phyloP scores from a whole-genome alignment of 64 coral and sea anemone species.

The Actinia tenebrosa region DNA sequence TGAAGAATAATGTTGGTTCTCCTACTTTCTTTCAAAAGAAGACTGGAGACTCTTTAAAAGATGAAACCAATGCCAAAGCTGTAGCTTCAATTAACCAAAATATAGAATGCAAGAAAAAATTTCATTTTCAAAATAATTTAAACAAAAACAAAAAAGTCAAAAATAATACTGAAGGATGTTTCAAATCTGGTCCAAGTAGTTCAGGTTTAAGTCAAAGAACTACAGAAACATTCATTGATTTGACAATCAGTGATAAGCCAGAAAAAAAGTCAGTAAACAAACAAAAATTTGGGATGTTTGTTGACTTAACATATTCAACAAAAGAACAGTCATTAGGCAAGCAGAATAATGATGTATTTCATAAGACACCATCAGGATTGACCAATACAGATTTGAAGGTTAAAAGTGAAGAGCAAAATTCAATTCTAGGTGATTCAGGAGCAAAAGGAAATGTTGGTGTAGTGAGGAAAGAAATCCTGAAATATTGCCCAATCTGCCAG shows the following conservation, averaged over 20 bases:
- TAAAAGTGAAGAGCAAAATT: background rate
- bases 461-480: background rate
- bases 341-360: background rate
- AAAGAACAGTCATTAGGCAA: background rate
- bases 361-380: background rate
- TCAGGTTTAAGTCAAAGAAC: background rate
- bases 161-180: background rate
- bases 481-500: constrained; percentile 19
- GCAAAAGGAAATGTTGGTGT: background rate
- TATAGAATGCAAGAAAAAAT: background rate
- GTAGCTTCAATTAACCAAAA: background rate
- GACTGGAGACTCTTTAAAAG: background rate
- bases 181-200: no score
- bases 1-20: background rate
- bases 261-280: background rate
- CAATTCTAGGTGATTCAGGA: background rate
- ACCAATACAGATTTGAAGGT: background rate
- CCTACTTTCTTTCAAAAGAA: background rate
- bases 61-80: background rate
- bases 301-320: background rate
- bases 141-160: background rate
- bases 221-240: background rate
- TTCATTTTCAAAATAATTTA: background rate
- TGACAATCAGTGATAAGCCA: background rate
- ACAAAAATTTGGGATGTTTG: background rate